A percentile compares a stretch with the other conserved stretches of the same genome.
phyloP scores from a whole-genome alignment of 1,140 invertebrate genomes.

The Archivesica marissinica region DNA sequence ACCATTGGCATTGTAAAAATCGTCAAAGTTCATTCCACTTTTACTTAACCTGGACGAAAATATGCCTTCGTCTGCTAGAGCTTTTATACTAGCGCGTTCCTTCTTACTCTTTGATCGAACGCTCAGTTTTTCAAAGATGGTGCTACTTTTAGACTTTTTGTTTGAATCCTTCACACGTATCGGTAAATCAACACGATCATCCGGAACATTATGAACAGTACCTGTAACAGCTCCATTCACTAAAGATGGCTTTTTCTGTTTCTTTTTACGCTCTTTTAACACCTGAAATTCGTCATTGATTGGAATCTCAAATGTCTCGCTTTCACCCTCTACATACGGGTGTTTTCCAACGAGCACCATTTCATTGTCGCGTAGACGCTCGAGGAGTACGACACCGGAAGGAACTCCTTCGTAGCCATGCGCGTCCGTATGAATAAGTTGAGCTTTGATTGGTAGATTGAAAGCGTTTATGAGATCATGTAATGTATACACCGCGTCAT shows the following conservation, averaged over 20 bases:
- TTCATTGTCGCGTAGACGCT: conserved; percentile 72
- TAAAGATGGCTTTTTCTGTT: conserved; percentile 40
- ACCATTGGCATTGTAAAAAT: conserved; percentile 69
- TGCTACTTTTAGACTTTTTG: conserved; percentile 75
- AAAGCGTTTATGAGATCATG: conserved; percentile 79
- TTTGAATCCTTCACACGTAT: conserved; percentile 70
- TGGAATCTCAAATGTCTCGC: conserved; percentile 72
- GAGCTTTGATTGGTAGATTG: conserved; percentile 76
- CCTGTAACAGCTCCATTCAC: background rate
- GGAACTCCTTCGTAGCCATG: conserved; percentile 60
- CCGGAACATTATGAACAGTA: background rate
- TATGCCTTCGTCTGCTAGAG: conserved; percentile 75
- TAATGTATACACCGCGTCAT: conserved; percentile 80
- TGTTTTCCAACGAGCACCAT: conserved; percentile 69
- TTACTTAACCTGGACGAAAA: conserved; percentile 77
- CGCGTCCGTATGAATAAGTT: conserved; percentile 73
- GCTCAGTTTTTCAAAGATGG: conserved; percentile 77
- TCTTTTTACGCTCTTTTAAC: conserved; percentile 69
- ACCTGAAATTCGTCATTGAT: conserved; percentile 71
- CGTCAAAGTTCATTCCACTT: conserved; percentile 76
- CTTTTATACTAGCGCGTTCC: conserved; percentile 78
- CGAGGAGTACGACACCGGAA: conserved; percentile 72
- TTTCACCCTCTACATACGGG: conserved; percentile 48
- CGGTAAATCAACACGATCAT: conserved; percentile 69
- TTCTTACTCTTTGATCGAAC: conserved; percentile 74